Conservation (phyloP, 1,140 invertebrate genomes). For the Hyphantria cunea region DNA sequence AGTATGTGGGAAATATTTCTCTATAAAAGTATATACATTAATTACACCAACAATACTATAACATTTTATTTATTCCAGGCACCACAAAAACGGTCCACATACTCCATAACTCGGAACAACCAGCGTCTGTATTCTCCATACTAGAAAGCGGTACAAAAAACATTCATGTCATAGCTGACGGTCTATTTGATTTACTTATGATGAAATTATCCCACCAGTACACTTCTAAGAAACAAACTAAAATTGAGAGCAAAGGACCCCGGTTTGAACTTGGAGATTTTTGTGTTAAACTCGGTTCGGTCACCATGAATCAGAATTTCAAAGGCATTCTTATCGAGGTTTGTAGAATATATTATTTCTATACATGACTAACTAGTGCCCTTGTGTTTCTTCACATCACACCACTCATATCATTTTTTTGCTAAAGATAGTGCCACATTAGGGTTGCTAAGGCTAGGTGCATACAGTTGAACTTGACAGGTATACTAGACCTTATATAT, state of each 20-base stretch:
- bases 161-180: constrained; percentile 94
- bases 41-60: no score
- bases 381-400: no score
- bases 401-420: no score
- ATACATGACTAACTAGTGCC: no score
- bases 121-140: constrained; percentile 95
- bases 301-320: constrained; percentile 95
- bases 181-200: constrained; percentile 95
- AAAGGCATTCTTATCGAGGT: constrained; percentile 97
- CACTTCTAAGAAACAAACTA: constrained; percentile 93
- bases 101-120: constrained; percentile 97
- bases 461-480: no score
- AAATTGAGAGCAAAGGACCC: constrained; percentile 95
- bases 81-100: constrained; percentile 92
- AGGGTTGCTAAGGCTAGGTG: no score
- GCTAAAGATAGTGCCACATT: no score
- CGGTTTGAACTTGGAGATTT: constrained; percentile 97
- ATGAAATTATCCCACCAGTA: constrained; percentile 94
- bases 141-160: constrained; percentile 93
- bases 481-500: no score
- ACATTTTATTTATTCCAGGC: constrained; percentile 53
- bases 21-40: no score
- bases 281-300: constrained; percentile 95
- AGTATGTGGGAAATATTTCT: no score
- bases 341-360: constrained; percentile 39